phyloP scores from a whole-genome alignment of 2,113 vertebrate species.

The Leucoraja erinaceus region DNA sequence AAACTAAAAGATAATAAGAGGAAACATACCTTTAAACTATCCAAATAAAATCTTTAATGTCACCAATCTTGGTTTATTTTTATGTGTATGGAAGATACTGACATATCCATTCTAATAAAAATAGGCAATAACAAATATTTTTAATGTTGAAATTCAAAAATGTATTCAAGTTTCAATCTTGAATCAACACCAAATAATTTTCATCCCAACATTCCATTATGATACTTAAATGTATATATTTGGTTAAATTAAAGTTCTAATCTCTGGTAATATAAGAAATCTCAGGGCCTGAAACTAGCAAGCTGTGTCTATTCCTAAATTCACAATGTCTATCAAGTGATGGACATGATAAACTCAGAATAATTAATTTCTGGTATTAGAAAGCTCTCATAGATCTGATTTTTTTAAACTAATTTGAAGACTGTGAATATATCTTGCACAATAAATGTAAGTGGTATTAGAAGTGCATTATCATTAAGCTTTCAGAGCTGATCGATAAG shows the following conservation, averaged over 20 bases:
- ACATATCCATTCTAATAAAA: not conserved
- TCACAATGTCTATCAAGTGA: not conserved
- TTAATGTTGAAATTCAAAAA: not conserved
- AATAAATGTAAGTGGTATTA: slow-evolving; percentile 20
- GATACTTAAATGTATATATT: not conserved
- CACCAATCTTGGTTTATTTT: not conserved
- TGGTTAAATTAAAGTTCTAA: not conserved
- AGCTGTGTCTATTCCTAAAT: not conserved
- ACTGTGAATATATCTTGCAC: not conserved
- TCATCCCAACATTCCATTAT: not conserved
- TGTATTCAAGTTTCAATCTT: not conserved
- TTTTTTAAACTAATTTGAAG: not conserved
- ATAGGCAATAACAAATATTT: not conserved
- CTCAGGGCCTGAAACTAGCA: not conserved
- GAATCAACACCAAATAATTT: not conserved
- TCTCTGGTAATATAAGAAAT: not conserved
- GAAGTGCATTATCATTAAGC: slow-evolving; percentile 11
- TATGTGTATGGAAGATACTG: not conserved
- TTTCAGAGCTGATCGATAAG: not conserved
- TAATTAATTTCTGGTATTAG: not conserved
- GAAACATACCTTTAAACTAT: not conserved
- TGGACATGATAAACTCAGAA: not conserved
- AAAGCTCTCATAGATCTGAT: not conserved
- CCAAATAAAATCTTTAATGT: not conserved
- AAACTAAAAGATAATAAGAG: not conserved